Evolutionary conservation across 2,888 invertebrate genomes (phyloP).

Genomic region (Drosophila mimica): DNA sequence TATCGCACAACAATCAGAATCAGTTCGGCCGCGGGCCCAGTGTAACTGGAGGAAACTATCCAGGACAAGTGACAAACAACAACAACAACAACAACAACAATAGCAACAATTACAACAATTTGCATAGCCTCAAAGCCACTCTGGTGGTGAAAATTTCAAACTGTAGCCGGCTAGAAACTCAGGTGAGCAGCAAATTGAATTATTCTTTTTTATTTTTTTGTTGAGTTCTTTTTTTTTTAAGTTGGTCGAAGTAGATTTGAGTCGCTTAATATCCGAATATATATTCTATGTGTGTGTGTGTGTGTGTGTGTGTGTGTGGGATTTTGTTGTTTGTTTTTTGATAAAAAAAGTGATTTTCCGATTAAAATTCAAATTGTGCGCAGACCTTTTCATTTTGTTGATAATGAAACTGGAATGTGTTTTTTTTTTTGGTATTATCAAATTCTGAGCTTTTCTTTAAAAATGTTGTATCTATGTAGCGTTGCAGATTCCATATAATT

Average conservation of each 20-base stretch:
- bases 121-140: constrained; percentile 33
- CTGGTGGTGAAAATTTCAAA: constrained; percentile 62
- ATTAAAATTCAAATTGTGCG: background rate
- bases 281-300: no score
- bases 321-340: background rate
- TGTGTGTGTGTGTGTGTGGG: no score
- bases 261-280: no score
- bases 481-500: background rate
- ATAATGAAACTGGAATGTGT: background rate
- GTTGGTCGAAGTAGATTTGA: background rate
- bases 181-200: constrained; percentile 49
- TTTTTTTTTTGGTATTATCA: background rate
- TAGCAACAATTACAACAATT: background rate
- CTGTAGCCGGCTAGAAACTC: constrained; percentile 71
- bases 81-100: background rate
- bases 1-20: constrained; percentile 5
- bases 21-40: background rate
- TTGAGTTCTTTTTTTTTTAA: no score
- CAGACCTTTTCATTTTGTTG: background rate
- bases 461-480: background rate
- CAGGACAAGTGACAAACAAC: background rate
- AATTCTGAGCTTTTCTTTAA: background rate
- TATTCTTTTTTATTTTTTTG: background rate
- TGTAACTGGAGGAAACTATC: constrained; percentile 1
- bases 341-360: background rate